phyloP scores from a whole-genome alignment of 2,113 vertebrate species.

The Microcebus jonahi region DNA sequence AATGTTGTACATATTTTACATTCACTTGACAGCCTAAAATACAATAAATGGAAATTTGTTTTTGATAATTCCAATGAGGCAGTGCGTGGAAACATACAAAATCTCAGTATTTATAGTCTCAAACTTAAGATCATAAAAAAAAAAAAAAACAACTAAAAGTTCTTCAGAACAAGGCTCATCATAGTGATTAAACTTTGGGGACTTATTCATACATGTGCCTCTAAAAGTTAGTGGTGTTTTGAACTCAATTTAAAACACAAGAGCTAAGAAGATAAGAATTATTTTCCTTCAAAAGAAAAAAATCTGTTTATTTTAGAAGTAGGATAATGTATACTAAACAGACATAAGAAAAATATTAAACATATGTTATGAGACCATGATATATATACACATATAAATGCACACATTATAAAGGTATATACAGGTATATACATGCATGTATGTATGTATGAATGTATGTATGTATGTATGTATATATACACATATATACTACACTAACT shows the following conservation, averaged over 20 bases:
- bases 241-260: neutral
- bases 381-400: neutral
- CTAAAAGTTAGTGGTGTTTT: neutral
- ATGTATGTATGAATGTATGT: too few relatives aligned
- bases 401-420: neutral
- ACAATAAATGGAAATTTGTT: neutral
- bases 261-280: neutral
- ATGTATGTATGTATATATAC: neutral
- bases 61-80: neutral
- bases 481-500: neutral
- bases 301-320: neutral
- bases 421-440: too few relatives aligned
- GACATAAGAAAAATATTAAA: neutral
- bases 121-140: neutral
- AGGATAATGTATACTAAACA: neutral
- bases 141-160: neutral
- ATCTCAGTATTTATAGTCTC: neutral
- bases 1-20: neutral
- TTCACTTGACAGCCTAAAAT: neutral
- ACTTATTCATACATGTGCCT: neutral
- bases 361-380: neutral
- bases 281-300: neutral
- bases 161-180: neutral
- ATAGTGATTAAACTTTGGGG: neutral
- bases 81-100: neutral